Evolutionary conservation across 2,888 invertebrate genomes (phyloP), one percentile per base, ranked within the genome.

Genomic region (Pterostichus niger): DNA sequence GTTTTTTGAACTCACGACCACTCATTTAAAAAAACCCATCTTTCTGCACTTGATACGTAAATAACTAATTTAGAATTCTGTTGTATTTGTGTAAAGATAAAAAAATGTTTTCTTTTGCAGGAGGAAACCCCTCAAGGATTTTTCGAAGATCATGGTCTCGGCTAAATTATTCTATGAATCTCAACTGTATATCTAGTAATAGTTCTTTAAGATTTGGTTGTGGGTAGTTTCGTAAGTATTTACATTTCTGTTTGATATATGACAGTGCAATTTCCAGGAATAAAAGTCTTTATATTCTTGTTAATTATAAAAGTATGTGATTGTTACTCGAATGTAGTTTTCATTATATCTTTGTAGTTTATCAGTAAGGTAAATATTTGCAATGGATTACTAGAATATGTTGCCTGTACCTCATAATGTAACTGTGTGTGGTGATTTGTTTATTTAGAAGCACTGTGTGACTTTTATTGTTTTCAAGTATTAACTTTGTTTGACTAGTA

Each of bases 71-170:
- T 71, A 44, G 17, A 71, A 44, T 40, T 44, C 9, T 40, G 44
- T 44, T 40, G 13, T 44, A n/a, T 2, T 64, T 33, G 33, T 64
- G 10, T 13, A 56, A 24, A 11, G 17, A 17, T 71, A 71, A 10
- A 49, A 83, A 75, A 54, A 10, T 49, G 31, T 87, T 90, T 91
- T 91, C 92, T 93, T 92, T 96, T 96, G 89, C 94, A 99, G 98
- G 99, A 99, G 93, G 99, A 99, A 93, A 99, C 99, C 83, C 99
- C 99, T 81, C 99, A 99, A 92, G 99, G 99, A 88, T 98, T 99
- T 93, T 99, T 99, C 91, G 99, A 99, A 91, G 99, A 99, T 92
- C 98, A 99, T 91, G 99, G 99, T 86, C 94, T 99, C 87, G 98
- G 98, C 87, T 98, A 96, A 93, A 76, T 35, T 31, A 76, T 13